phyloP scores from a whole-genome alignment of 30 jellyfish, hydroid and myxozoan species.

The Phacellophora camtschatica region DNA sequence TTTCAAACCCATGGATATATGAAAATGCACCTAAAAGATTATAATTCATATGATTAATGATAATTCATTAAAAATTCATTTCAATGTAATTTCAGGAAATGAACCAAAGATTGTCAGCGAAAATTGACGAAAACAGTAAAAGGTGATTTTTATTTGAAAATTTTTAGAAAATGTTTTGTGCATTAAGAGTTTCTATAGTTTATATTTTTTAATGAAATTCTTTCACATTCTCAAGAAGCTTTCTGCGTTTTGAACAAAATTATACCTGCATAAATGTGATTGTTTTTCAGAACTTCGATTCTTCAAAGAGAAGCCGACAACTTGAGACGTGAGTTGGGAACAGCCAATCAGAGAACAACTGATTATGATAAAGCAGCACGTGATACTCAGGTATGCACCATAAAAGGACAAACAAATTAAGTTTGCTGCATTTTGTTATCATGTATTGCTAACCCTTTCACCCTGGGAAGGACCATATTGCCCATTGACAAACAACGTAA shows the following conservation, averaged over 20 bases:
- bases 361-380: conserved; percentile 56
- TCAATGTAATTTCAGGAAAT: conserved; percentile 48
- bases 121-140: conserved; percentile 23
- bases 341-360: conserved; percentile 56
- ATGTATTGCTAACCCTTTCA: no score
- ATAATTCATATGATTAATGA: no score
- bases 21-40: no score
- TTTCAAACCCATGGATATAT: no score
- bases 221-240: no score
- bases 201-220: not conserved
- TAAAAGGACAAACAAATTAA: no score
- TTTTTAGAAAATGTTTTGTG: no score
- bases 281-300: conserved; percentile 9
- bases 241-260: no score
- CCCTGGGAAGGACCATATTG: no score
- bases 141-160: not conserved
- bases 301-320: conserved; percentile 55
- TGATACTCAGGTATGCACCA: conserved; percentile 45
- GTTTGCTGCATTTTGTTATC: no score
- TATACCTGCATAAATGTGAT: not conserved
- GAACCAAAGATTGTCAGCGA: conserved; percentile 4
- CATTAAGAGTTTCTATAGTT: not conserved
- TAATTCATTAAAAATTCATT: no score
- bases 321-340: conserved; percentile 43
- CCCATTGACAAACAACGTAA: no score